Percentiles rank a stretch among this genome's conserved stretches.
phyloP scores from a whole-genome alignment of 2,797 vertebrate genomes.

The Enteromius anoplus region DNA sequence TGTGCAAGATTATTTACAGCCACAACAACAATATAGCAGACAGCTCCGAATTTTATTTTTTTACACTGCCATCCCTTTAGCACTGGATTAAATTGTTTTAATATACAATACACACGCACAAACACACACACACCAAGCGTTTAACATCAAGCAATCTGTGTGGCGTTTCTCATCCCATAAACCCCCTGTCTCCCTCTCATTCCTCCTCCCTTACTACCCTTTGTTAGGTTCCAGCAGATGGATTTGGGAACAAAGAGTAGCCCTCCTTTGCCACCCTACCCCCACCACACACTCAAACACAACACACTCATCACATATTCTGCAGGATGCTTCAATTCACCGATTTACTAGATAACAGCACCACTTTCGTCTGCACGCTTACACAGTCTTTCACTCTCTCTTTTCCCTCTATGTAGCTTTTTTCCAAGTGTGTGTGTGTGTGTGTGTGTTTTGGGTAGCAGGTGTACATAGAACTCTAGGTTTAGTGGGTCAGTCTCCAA shows the following conservation, averaged over 20 bases:
- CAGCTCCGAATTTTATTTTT: not conserved
- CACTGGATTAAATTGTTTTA: conserved; percentile 28
- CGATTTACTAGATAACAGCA: conserved; percentile 82
- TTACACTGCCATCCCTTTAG: not conserved
- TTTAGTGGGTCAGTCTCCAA: conserved; percentile 69
- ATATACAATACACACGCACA: conserved; percentile 41
- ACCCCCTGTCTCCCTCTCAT: conserved; percentile 52
- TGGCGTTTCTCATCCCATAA: conserved; percentile 49
- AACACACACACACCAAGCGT: conserved; percentile 18
- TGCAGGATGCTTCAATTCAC: conserved; percentile 83
- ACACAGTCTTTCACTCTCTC: conserved; percentile 64
- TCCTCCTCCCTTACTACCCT: conserved; percentile 73
- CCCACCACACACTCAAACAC: conserved; percentile 59
- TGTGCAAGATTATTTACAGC: not conserved
- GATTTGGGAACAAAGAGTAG: conserved; percentile 84
- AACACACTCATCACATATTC: conserved; percentile 76
- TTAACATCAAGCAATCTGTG: conserved; percentile 39
- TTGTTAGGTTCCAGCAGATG: conserved; percentile 91
- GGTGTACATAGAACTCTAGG: conserved; percentile 58
- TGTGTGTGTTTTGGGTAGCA: conserved; percentile 55
- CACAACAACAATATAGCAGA: conserved; percentile 11
- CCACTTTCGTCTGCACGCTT: conserved; percentile 75
- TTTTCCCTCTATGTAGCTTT: conserved; percentile 61
- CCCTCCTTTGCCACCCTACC: conserved; percentile 64
- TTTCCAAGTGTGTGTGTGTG: conserved; percentile 38